Percentiles rank a stretch among this genome's conserved stretches.
Conservation (phyloP, 1,140 invertebrate species). For the Adelges cooleyi region DNA sequence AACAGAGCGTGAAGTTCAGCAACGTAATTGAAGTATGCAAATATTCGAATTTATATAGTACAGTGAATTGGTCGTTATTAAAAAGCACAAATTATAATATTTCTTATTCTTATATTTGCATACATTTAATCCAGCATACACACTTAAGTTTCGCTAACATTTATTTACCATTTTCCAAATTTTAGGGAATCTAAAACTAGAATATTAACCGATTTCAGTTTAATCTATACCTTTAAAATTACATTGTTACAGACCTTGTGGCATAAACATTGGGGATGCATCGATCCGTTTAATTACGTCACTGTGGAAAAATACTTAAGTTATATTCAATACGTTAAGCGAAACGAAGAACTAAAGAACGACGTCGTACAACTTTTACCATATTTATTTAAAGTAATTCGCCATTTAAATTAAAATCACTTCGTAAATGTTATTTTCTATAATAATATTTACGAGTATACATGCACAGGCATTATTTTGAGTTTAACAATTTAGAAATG, state of each 20-base stretch:
- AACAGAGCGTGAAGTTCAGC: slow-evolving; percentile 33
- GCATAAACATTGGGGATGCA: slow-evolving; percentile 71
- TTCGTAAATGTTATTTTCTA: neutral
- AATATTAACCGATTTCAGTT: neutral
- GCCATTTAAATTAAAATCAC: neutral
- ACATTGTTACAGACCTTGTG: slow-evolving; percentile 50
- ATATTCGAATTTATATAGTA: too few relatives aligned
- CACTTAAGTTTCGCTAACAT: neutral
- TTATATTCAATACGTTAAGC: slow-evolving; percentile 67
- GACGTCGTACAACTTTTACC: slow-evolving; percentile 63
- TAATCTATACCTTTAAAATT: too few relatives aligned
- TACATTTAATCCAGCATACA: neutral
- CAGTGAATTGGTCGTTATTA: neutral
- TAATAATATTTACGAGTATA: too few relatives aligned
- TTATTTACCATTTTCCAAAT: neutral
- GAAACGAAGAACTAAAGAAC: slow-evolving; percentile 57
- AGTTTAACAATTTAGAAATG: neutral
- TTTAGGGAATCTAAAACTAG: neutral
- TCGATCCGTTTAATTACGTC: slow-evolving; percentile 64
- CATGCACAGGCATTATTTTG: too few relatives aligned
- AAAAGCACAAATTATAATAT: neutral
- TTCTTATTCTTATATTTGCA: neutral
- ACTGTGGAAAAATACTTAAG: slow-evolving; percentile 66
- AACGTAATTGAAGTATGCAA: slow-evolving; percentile 32
- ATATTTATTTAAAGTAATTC: slow-evolving; percentile 58